These are phyloP conservation scores for Philhelius pedissequus DNA, from an alignment of 2,888 invertebrate genomes.

Conservation along the genomic window DNA sequence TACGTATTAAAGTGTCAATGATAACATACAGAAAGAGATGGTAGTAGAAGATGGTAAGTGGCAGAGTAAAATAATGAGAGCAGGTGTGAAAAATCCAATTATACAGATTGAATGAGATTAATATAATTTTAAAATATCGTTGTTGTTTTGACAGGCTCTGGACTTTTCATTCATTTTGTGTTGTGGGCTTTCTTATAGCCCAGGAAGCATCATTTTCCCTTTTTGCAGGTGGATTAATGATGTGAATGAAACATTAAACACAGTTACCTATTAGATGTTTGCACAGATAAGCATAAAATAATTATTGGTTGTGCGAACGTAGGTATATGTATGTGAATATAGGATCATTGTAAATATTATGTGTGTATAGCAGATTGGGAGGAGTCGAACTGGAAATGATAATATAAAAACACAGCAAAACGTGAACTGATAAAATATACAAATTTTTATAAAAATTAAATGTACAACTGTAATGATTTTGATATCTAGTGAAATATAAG, in stretches of 20 bases:
- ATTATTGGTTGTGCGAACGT: too few relatives aligned
- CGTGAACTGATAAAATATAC: too few relatives aligned
- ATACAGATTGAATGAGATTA: slow-evolving; percentile 60
- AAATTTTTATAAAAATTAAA: too few relatives aligned
- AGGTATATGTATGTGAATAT: neutral
- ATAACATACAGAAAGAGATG: slow-evolving; percentile 7
- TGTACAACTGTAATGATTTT: too few relatives aligned
- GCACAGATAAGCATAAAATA: neutral
- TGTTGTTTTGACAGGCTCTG: slow-evolving; percentile 36
- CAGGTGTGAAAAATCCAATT: slow-evolving; percentile 67
- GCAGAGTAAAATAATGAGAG: slow-evolving; percentile 43
- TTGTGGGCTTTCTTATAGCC: neutral
- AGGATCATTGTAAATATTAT: neutral
- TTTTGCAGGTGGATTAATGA: neutral
- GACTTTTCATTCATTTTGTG: slow-evolving; percentile 30
- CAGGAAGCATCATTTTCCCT: neutral
- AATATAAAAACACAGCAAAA: too few relatives aligned
- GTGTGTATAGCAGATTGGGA: neutral
- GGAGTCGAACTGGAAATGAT: neutral
- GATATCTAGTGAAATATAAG: too few relatives aligned
- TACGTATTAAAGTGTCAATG: slow-evolving; percentile 46
- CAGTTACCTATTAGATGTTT: neutral
- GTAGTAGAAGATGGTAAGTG: neutral
- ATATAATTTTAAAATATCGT: slow-evolving; percentile 61
- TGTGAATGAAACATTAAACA: neutral